Conservation (phyloP, 30 jellyfish, hydroid and myxozoan species). For the Cassiopea xamachana region DNA sequence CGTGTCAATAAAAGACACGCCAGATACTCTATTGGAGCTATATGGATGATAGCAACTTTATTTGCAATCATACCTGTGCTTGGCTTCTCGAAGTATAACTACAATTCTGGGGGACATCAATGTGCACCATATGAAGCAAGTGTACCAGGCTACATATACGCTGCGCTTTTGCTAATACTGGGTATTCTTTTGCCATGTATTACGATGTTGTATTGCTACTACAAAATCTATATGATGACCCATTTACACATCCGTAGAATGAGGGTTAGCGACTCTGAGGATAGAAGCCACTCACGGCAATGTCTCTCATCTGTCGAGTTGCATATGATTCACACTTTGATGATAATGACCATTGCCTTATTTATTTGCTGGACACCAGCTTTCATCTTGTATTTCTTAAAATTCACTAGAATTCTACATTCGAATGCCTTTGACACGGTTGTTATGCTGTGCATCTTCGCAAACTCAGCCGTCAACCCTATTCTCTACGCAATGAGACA, state of each 20-base stretch:
- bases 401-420: background rate
- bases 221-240: constrained; percentile 35
- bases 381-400: background rate
- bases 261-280: constrained; percentile 8
- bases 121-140: constrained; percentile 62
- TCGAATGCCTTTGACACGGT: constrained; percentile 8
- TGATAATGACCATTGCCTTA: constrained; percentile 52
- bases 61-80: constrained; percentile 74
- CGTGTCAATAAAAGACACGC: constrained; percentile 27
- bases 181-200: constrained; percentile 26
- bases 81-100: constrained; percentile 77
- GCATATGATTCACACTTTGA: constrained; percentile 47
- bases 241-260: constrained; percentile 34
- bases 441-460: constrained; percentile 59
- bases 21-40: constrained; percentile 2
- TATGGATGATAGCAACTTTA: constrained; percentile 66
- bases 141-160: constrained; percentile 21
- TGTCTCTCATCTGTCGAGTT: constrained; percentile 15
- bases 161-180: background rate
- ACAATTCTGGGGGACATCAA: constrained; percentile 64
- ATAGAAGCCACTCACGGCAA: background rate
- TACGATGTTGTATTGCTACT: constrained; percentile 48
- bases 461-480: constrained; percentile 79
- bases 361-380: constrained; percentile 63
- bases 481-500: constrained; percentile 78